Evolutionary conservation across 2,797 vertebrate genomes (phyloP).

Genomic region (Pangasius larnaudii): DNA sequence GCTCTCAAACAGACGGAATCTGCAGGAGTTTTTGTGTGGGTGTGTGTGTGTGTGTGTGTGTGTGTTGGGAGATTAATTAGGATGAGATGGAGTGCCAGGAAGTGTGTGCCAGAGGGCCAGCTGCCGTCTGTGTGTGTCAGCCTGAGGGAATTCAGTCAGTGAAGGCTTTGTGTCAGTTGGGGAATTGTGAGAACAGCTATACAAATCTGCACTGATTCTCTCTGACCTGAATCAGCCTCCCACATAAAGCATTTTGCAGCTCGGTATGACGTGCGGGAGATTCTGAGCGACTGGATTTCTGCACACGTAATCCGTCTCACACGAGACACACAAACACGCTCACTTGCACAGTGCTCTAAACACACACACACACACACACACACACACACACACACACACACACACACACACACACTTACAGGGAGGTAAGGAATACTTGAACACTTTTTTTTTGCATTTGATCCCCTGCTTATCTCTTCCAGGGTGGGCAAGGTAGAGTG

Average conservation of each 20-base stretch:
- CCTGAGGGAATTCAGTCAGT: slow-evolving; percentile 39
- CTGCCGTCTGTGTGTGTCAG: slow-evolving; percentile 38
- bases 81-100: slow-evolving; percentile 37
- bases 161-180: slow-evolving; percentile 40
- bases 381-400: slow-evolving; percentile 21
- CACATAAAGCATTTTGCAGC: slow-evolving; percentile 55
- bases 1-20: slow-evolving; percentile 35
- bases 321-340: neutral
- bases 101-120: slow-evolving; percentile 40
- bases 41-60: slow-evolving; percentile 14
- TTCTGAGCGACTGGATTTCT: slow-evolving; percentile 65
- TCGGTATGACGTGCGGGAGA: slow-evolving; percentile 45
- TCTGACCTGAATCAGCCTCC: slow-evolving; percentile 56
- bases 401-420: neutral
- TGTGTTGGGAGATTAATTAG: slow-evolving; percentile 43
- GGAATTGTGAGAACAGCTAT: slow-evolving; percentile 41
- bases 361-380: slow-evolving; percentile 1
- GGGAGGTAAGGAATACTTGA: slow-evolving; percentile 1
- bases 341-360: neutral
- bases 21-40: slow-evolving; percentile 21
- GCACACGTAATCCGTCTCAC: slow-evolving; percentile 57
- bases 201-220: slow-evolving; percentile 41
- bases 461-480: slow-evolving; percentile 17
- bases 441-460: slow-evolving; percentile 11
- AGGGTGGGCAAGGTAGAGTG: slow-evolving; percentile 22